Conservation (phyloP, 1,140 invertebrate genomes). For the Chelonus insularis region DNA sequence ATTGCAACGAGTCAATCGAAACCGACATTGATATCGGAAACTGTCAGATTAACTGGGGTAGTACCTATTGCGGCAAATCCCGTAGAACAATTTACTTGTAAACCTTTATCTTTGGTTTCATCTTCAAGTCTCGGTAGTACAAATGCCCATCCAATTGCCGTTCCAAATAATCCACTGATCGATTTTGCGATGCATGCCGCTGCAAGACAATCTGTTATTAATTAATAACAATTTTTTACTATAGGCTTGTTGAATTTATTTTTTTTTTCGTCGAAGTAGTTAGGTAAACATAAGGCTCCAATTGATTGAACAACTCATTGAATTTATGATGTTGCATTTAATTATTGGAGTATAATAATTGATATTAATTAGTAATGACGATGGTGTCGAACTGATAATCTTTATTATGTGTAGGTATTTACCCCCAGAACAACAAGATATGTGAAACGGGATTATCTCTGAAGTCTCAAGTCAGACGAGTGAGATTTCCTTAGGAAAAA, state of each 20-base stretch:
- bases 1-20: slow-evolving; percentile 40
- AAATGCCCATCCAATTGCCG: slow-evolving; percentile 34
- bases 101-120: slow-evolving; percentile 42
- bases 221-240: slow-evolving; percentile 55
- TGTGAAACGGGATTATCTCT: not conserved
- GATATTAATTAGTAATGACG: not conserved
- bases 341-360: too few species aligned
- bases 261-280: slow-evolving; percentile 6
- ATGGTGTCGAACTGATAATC: not conserved
- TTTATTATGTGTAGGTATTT: not conserved
- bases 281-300: slow-evolving; percentile 8
- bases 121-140: slow-evolving; percentile 30
- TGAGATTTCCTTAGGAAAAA: not conserved
- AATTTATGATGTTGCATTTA: not conserved
- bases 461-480: not conserved
- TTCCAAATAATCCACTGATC: slow-evolving; percentile 47
- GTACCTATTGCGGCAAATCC: slow-evolving; percentile 46
- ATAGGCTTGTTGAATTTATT: slow-evolving; percentile 36
- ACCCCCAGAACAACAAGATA: not conserved
- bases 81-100: slow-evolving; percentile 44
- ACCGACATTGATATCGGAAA: slow-evolving; percentile 40
- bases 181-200: slow-evolving; percentile 55
- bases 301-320: not conserved
- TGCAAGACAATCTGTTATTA: slow-evolving; percentile 52
- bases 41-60: slow-evolving; percentile 43